Conservation (phyloP, 2,113 vertebrate species). For the Poecilia latipinna region DNA sequence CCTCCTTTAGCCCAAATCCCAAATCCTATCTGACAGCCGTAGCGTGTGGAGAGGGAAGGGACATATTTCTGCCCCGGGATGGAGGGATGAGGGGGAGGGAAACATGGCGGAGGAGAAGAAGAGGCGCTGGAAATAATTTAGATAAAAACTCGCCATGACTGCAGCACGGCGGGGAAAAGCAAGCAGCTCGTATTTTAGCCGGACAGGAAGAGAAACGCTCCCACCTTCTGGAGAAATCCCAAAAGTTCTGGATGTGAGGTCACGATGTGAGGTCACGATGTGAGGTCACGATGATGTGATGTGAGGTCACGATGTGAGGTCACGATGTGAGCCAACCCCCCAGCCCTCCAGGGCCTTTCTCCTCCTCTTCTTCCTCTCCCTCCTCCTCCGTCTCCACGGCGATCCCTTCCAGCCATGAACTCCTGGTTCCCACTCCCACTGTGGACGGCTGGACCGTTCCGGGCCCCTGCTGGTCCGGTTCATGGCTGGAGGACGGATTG, state of each 20-base stretch:
- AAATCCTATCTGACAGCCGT: conserved; percentile 91
- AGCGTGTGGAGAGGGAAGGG: conserved; percentile 90
- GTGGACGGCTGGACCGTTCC: conserved; percentile 26
- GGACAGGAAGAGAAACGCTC: conserved; percentile 13
- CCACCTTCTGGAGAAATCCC: neutral
- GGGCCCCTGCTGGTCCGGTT: neutral
- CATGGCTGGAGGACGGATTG: neutral
- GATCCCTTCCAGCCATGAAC: conserved; percentile 40
- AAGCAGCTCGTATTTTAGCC: conserved; percentile 92
- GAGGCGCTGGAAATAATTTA: conserved; percentile 95
- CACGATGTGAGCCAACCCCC: neutral
- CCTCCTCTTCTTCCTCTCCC: conserved; percentile 16
- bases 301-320: too few species aligned
- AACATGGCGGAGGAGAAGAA: conserved; percentile 48
- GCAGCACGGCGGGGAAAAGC: conserved; percentile 91
- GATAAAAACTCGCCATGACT: conserved; percentile 94
- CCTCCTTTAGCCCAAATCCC: conserved; percentile 83
- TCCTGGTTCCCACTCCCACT: conserved; percentile 18
- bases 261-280: conserved; percentile 18
- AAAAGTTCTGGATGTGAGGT: neutral
- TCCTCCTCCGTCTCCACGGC: conserved; percentile 1
- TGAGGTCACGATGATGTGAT: too few species aligned
- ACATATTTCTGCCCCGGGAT: conserved; percentile 86
- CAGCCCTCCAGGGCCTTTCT: conserved; percentile 17
- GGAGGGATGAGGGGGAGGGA: conserved; percentile 16